phyloP scores from a whole-genome alignment of 1,140 invertebrate species.

The Euura lappo region DNA sequence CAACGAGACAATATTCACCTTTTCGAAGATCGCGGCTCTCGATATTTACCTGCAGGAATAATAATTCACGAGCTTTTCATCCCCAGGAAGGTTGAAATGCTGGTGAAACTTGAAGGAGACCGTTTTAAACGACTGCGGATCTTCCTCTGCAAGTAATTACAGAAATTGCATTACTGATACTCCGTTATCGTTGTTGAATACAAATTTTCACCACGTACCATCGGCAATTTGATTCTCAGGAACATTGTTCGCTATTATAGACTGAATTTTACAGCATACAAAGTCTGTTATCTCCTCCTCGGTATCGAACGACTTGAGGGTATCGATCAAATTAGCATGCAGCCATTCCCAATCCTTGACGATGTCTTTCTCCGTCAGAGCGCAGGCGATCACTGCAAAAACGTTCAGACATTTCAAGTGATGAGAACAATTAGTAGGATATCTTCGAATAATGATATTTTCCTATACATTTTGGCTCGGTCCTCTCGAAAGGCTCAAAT shows the following conservation, averaged over 20 bases:
- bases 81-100: slow-evolving; percentile 88
- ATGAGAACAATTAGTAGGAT: too few relatives aligned
- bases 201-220: slow-evolving; percentile 52
- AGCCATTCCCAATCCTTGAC: slow-evolving; percentile 94
- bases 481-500: background rate
- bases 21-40: too few relatives aligned
- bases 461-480: too few relatives aligned
- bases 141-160: slow-evolving; percentile 72
- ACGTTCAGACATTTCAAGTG: slow-evolving; percentile 14
- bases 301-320: slow-evolving; percentile 88
- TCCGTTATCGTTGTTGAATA: slow-evolving; percentile 20
- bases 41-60: slow-evolving; percentile 86
- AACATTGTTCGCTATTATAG: slow-evolving; percentile 75
- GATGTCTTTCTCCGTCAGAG: slow-evolving; percentile 86
- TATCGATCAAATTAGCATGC: slow-evolving; percentile 83
- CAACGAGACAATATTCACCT: slow-evolving; percentile 15
- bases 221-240: slow-evolving; percentile 59
- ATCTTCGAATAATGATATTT: slow-evolving; percentile 7
- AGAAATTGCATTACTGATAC: slow-evolving; percentile 28
- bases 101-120: slow-evolving; percentile 86
- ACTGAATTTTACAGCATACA: slow-evolving; percentile 96
- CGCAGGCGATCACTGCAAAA: slow-evolving; percentile 82
- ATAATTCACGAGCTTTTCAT: slow-evolving; percentile 95
- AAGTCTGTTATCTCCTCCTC: slow-evolving; percentile 96
- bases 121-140: slow-evolving; percentile 81